Base-by-base conservation (phyloP, 1,140 invertebrate genomes). In the Lasioglossum baleicum region DNA sequence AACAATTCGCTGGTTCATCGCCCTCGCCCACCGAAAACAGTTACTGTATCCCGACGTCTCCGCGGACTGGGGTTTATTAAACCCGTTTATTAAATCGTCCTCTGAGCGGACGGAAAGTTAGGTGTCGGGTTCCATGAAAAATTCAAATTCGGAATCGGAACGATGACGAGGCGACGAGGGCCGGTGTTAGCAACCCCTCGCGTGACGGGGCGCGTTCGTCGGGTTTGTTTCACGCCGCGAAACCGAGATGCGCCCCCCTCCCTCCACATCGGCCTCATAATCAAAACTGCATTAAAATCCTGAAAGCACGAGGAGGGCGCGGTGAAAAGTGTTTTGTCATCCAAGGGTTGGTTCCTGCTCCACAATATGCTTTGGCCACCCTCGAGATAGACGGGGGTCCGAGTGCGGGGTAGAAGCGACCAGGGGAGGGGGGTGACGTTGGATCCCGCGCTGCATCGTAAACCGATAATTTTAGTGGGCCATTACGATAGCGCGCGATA, bases 231-330 rank as follows among this genome's bases (percentile, higher is more conserved):
- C 72, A 61, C 58, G 63, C 60, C 40, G 67, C 40, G 81, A 48
- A 48, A 73, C 66, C 53, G 75, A 76, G 68, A 83, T 42, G 67
- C 5, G n/a, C 60, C 65, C 73, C 60, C 72, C 22, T 13, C 10
- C 26, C 56, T 58, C 31, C 64, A n/a, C 56, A n/a, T 58, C 56
- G 56, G 56, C 56, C 74, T 77, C 75, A 83, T 89, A 87, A 88
- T 88, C 77, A 87, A 89, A 90, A 87, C 77, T 88, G 87, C 84
- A 90, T 88, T 89, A 89, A 90, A 90, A 88, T 81, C 78, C 75
- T 83, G 72, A 88, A 88, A 88, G 82, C 73, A 56, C 61, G 71
- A 83, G 42, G 83, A 79, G 75, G 72, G 74, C 48, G 80, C 70
- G 81, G 82, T 61, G 79, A 88, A 90, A 90, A 88, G 83, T 91